Percentiles rank a stretch among this genome's conserved stretches.
phyloP scores from a whole-genome alignment of 2,888 invertebrate genomes.

The Tachina lurida region DNA sequence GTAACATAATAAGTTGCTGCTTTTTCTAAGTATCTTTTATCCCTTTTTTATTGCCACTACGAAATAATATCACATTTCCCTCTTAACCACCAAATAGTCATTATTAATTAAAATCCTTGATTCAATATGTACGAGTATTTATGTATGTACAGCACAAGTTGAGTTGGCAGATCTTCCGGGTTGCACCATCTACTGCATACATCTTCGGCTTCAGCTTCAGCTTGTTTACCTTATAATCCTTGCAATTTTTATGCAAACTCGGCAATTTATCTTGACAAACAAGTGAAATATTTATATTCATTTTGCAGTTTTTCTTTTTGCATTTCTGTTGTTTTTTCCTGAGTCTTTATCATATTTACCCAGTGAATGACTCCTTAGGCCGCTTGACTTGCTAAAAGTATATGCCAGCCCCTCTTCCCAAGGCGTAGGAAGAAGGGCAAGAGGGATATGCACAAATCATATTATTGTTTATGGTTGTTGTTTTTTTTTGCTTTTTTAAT shows the following conservation, averaged over 20 bases:
- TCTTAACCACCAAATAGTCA: conserved; percentile 57
- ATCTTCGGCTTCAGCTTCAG: conserved; percentile 55
- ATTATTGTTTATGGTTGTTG: conserved; percentile 61
- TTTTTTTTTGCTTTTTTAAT: conserved; percentile 31
- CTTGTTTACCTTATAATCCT: conserved; percentile 69
- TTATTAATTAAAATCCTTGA: conserved; percentile 66
- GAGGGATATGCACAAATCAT: conserved; percentile 52
- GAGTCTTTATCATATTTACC: conserved; percentile 72
- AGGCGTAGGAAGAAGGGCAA: neutral
- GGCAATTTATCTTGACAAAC: conserved; percentile 69
- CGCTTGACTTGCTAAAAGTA: conserved; percentile 47
- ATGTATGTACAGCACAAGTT: conserved; percentile 28
- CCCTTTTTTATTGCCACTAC: conserved; percentile 54
- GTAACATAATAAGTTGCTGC: neutral
- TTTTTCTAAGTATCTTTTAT: conserved; percentile 30
- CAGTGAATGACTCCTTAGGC: conserved; percentile 73
- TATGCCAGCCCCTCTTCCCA: conserved; percentile 5
- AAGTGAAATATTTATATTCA: conserved; percentile 58
- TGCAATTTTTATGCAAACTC: conserved; percentile 71
- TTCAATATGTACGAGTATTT: conserved; percentile 58
- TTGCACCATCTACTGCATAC: conserved; percentile 21
- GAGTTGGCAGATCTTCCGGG: conserved; percentile 63
- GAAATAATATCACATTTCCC: conserved; percentile 9
- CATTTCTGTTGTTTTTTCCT: conserved; percentile 1
- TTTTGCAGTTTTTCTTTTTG: conserved; percentile 30